Conservation (phyloP, 37 sponge, comb jelly and placozoan species). For the Amphimedon queenslandica region DNA sequence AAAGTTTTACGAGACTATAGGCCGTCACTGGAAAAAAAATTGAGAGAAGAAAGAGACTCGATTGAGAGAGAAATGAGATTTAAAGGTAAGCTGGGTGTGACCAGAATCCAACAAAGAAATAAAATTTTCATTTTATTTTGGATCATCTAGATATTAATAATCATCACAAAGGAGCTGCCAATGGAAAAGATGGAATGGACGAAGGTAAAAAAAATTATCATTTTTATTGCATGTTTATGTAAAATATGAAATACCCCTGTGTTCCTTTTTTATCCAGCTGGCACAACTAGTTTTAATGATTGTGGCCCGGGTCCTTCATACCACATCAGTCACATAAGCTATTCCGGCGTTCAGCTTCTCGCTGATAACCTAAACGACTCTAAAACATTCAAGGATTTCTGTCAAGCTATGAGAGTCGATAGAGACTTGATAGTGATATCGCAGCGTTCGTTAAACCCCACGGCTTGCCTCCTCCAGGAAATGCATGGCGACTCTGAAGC, state of each 20-base stretch:
- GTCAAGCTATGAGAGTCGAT: constrained; percentile 37
- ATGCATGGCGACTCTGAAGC: constrained; percentile 13
- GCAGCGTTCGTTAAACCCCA: constrained; percentile 33
- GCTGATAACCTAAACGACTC: constrained; percentile 33
- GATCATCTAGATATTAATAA: neutral
- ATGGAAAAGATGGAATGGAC: neutral
- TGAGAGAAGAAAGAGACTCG: too few relatives aligned
- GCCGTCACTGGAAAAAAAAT: neutral
- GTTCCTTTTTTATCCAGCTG: constrained; percentile 32
- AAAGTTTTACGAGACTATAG: neutral
- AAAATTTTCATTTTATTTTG: neutral
- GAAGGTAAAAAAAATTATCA: too few relatives aligned
- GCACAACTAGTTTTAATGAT: constrained; percentile 20
- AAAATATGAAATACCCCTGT: neutral
- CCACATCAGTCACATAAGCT: constrained; percentile 44
- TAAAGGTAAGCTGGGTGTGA: too few relatives aligned
- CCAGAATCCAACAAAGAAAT: neutral
- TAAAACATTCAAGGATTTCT: constrained; percentile 29
- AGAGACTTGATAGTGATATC: constrained; percentile 7
- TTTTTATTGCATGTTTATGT: too few relatives aligned
- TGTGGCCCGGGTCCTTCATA: constrained; percentile 19
- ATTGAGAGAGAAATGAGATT: too few relatives aligned
- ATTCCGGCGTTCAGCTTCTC: constrained; percentile 16
- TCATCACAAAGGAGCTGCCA: neutral
- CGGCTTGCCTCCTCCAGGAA: constrained; percentile 41